Conservation (phyloP, 1,140 invertebrate genomes). For the Drosophila tsacasi region DNA sequence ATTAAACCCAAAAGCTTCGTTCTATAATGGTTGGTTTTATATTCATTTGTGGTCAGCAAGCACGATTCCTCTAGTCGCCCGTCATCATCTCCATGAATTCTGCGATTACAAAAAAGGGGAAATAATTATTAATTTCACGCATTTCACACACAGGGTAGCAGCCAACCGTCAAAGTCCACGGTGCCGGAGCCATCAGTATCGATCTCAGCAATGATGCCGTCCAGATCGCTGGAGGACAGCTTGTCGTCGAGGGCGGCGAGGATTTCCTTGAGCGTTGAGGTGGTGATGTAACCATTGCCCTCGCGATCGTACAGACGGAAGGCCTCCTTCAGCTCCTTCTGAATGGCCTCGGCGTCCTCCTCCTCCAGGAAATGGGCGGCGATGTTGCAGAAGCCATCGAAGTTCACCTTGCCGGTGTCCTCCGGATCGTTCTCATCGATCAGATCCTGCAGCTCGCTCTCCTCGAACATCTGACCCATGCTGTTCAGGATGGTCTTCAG, state of each 20-base stretch:
- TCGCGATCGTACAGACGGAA: slow-evolving; percentile 92
- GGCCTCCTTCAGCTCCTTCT: slow-evolving; percentile 97
- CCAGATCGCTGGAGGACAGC: slow-evolving; percentile 92
- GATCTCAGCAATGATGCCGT: slow-evolving; percentile 97
- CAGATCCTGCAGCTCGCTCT: slow-evolving; percentile 92
- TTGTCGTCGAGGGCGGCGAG: slow-evolving; percentile 96
- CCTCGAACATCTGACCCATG: slow-evolving; percentile 96
- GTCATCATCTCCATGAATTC: slow-evolving; percentile 96
- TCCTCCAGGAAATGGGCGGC: slow-evolving; percentile 95
- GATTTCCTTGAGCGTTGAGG: slow-evolving; percentile 95
- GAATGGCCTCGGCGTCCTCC: slow-evolving; percentile 96
- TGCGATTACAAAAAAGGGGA: slow-evolving; percentile 66
- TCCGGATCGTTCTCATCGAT: slow-evolving; percentile 95
- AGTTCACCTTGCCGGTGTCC: slow-evolving; percentile 95
- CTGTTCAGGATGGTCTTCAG: slow-evolving; percentile 97
- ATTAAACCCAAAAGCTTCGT: slow-evolving; percentile 63
- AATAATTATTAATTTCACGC: background rate
- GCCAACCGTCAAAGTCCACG: slow-evolving; percentile 93
- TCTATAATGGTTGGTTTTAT: slow-evolving; percentile 18
- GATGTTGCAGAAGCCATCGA: slow-evolving; percentile 96
- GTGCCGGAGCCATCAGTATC: slow-evolving; percentile 97
- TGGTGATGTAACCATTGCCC: slow-evolving; percentile 97
- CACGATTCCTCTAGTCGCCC: slow-evolving; percentile 86
- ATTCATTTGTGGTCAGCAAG: slow-evolving; percentile 40
- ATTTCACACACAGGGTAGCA: background rate